phyloP scores from a whole-genome alignment of 2,888 invertebrate genomes.

The Cosmopolites sordidus region DNA sequence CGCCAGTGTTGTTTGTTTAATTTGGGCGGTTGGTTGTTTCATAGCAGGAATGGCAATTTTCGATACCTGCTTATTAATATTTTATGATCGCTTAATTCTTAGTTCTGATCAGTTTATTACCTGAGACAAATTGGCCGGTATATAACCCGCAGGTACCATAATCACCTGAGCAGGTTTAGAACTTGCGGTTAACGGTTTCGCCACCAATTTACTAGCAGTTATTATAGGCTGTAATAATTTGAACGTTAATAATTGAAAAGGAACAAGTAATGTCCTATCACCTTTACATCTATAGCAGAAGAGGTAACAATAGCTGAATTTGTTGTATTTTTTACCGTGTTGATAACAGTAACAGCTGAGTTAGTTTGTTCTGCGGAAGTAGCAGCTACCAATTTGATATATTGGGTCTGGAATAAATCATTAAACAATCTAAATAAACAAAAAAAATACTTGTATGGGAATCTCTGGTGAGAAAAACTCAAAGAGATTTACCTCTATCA shows the following conservation, averaged over 20 bases:
- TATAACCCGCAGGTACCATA: constrained; percentile 21
- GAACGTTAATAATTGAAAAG: not conserved
- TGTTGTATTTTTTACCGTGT: constrained; percentile 30
- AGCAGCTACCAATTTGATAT: constrained; percentile 63
- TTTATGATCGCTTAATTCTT: no score
- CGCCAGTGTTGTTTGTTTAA: not conserved
- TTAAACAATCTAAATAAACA: not conserved
- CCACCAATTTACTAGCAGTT: constrained; percentile 35
- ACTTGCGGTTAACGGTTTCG: constrained; percentile 36
- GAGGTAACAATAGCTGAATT: not conserved
- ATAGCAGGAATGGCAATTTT: constrained; percentile 28
- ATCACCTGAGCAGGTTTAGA: constrained; percentile 21
- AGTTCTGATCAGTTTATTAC: no score
- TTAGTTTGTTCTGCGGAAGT: constrained; percentile 44
- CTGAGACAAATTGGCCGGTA: constrained; percentile 19
- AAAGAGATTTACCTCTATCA: no score
- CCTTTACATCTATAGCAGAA: constrained; percentile 14
- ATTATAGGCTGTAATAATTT: constrained; percentile 20
- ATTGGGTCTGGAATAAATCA: constrained; percentile 57
- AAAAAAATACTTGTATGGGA: no score
- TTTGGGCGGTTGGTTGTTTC: constrained; percentile 9
- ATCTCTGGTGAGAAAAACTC: no score
- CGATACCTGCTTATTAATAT: constrained; percentile 14
- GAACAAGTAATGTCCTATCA: not conserved
- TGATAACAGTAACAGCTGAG: constrained; percentile 29